A percentile compares a stretch with the other conserved stretches of the same genome.
phyloP scores from a whole-genome alignment of 2,113 vertebrate genomes.

The Zapornia atra region DNA sequence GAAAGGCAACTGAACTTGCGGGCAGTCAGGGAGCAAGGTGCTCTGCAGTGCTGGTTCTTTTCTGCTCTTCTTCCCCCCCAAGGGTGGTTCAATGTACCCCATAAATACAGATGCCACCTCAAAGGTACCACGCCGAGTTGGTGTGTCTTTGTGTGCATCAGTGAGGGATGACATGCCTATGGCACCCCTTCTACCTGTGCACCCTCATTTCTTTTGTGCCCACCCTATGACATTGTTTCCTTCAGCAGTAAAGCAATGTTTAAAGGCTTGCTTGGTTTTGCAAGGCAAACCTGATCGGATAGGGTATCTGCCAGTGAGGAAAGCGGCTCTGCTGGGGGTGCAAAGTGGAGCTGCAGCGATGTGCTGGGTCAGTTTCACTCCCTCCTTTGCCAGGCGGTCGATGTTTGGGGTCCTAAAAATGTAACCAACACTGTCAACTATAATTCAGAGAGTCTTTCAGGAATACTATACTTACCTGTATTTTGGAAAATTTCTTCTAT shows the following conservation, averaged over 20 bases:
- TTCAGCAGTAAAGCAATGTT: background rate
- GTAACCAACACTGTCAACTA: background rate
- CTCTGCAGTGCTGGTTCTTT: background rate
- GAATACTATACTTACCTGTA: background rate
- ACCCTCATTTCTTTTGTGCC: background rate
- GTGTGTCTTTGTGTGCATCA: background rate
- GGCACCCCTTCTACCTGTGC: background rate
- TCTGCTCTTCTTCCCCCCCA: background rate
- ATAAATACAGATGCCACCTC: background rate
- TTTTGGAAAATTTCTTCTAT: background rate
- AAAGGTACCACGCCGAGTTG: background rate
- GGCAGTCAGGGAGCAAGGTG: rapidly evolving
- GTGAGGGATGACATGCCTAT: background rate
- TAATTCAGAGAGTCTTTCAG: background rate
- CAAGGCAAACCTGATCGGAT: conserved; percentile 83
- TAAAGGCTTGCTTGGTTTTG: background rate
- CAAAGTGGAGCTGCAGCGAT: conserved; percentile 84
- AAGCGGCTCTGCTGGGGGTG: conserved; percentile 88
- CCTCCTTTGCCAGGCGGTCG: conserved; percentile 82
- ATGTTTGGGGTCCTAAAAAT: conserved; percentile 86
- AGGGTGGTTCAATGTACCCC: background rate
- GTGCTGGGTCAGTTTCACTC: conserved; percentile 87
- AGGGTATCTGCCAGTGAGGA: conserved; percentile 89
- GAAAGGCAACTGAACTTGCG: rapidly evolving
- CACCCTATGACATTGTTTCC: background rate